These are phyloP conservation scores for Cyrtodaria siliqua DNA, from an alignment of 2,888 invertebrate species.

Conservation along the genomic window DNA sequence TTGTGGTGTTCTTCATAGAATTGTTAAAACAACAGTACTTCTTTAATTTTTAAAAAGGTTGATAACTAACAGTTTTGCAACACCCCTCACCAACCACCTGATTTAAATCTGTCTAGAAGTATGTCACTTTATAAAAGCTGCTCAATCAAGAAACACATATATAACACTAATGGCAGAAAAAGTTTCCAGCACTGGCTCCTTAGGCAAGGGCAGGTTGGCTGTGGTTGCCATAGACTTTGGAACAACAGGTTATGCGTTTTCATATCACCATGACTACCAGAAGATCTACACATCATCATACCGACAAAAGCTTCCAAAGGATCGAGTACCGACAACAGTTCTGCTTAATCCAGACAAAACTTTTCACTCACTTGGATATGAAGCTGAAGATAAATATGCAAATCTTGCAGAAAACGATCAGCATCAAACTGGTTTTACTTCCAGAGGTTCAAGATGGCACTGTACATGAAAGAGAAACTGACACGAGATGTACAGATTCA, in stretches of 20 bases:
- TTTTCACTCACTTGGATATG: background rate
- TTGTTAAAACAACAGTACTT: no score
- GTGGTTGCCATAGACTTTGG: slow-evolving; percentile 6
- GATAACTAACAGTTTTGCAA: no score
- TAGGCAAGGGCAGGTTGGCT: background rate
- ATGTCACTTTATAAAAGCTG: no score
- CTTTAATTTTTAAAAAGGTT: no score
- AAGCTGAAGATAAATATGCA: background rate
- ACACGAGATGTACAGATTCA: slow-evolving; percentile 15
- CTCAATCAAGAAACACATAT: no score
- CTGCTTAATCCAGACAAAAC: background rate
- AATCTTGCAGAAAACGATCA: background rate
- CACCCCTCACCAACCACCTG: no score
- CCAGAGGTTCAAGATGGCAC: slow-evolving; percentile 48
- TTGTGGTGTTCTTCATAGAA: no score
- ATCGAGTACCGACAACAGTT: background rate
- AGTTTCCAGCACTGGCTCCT: no score
- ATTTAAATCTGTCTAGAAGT: no score
- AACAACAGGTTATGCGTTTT: background rate
- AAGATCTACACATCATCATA: background rate
- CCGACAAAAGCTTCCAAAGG: background rate
- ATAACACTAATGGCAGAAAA: no score
- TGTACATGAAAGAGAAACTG: slow-evolving; percentile 19
- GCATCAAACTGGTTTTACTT: slow-evolving; percentile 36
- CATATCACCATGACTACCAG: background rate